phyloP scores from a whole-genome alignment of 1,140 invertebrate species.

The Augochlora pura region DNA sequence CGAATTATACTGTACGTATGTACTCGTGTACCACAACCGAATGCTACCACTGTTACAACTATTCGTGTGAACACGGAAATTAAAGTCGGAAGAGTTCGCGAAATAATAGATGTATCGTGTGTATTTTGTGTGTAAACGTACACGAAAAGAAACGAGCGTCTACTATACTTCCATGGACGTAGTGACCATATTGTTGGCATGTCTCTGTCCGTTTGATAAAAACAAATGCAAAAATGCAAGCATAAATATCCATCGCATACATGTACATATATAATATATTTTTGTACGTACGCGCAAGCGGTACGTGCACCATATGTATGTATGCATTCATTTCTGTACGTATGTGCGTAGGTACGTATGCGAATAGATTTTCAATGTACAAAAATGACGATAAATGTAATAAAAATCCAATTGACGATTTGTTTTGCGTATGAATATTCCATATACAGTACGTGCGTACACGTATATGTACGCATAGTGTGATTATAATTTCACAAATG shows the following conservation, averaged over 20 bases:
- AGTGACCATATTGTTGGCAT: no score
- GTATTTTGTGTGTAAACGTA: background rate
- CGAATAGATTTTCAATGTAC: background rate
- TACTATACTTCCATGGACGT: background rate
- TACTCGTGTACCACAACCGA: background rate
- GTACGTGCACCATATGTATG: no score
- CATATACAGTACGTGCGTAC: no score
- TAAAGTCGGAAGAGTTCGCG: background rate
- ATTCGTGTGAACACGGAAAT: no score
- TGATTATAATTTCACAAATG: no score
- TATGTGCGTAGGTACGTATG: background rate
- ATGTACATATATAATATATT: no score
- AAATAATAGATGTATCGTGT: background rate
- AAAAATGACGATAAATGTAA: background rate
- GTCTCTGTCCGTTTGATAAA: constrained; percentile 4
- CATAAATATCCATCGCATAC: background rate
- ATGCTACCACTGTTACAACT: no score
- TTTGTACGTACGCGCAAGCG: no score
- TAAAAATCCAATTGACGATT: background rate
- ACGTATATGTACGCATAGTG: no score
- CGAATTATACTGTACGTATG: background rate
- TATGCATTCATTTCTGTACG: no score
- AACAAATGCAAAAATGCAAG: constrained; percentile 7
- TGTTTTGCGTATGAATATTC: background rate
- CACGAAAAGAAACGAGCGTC: background rate